Percentiles rank a stretch among this genome's conserved stretches.
phyloP scores from a whole-genome alignment of 2,888 invertebrate genomes.

The Eucera pruinosa region DNA sequence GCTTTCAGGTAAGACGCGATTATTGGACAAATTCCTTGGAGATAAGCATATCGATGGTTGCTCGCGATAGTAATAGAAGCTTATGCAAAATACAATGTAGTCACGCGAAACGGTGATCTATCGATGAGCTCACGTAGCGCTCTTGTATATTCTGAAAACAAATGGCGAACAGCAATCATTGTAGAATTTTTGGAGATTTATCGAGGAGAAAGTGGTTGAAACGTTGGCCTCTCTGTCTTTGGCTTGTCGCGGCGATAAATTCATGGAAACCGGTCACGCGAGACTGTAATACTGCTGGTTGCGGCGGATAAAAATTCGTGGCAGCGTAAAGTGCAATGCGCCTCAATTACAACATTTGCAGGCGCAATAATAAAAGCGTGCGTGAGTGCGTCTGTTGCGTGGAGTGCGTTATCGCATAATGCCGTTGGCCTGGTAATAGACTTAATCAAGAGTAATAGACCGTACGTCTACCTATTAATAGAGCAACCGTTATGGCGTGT shows the following conservation, averaged over 20 bases:
- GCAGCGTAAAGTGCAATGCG: constrained; percentile 28
- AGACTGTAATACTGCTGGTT: background rate
- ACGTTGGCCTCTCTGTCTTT: no score
- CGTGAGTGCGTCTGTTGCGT: constrained; percentile 25
- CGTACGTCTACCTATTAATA: constrained; percentile 76
- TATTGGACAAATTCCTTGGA: background rate
- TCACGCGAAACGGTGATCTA: constrained; percentile 10
- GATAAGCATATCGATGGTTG: constrained; percentile 7
- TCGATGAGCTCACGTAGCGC: no score
- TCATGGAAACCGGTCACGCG: constrained; percentile 24
- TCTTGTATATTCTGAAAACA: no score
- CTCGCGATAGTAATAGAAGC: background rate
- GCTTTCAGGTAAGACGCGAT: constrained; percentile 1
- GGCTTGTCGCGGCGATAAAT: background rate
- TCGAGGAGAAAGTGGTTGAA: constrained; percentile 1
- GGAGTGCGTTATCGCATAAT: constrained; percentile 72
- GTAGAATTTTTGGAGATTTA: background rate
- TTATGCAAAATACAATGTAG: background rate
- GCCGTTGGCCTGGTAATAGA: constrained; percentile 74
- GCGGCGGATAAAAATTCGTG: constrained; percentile 15
- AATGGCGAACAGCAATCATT: no score
- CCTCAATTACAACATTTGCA: constrained; percentile 50
- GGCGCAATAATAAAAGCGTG: constrained; percentile 34
- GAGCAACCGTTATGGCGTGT: constrained; percentile 62
- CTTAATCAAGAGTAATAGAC: constrained; percentile 79